A percentile compares a stretch with the other conserved stretches of the same genome.
phyloP scores from a whole-genome alignment of 2,113 vertebrate species.

The Accipiter cooperii region DNA sequence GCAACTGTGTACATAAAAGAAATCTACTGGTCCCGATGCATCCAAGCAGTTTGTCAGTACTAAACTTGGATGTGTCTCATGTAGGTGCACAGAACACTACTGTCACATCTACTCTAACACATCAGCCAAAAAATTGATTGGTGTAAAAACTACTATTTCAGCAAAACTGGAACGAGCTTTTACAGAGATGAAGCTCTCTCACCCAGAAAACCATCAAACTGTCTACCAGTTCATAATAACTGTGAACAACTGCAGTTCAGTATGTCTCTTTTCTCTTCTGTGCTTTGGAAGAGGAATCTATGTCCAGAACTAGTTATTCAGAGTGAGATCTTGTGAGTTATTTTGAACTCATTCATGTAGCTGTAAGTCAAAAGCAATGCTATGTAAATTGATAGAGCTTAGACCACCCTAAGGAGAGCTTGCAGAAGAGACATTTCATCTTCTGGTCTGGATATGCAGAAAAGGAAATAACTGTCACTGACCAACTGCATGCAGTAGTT shows the following conservation, averaged over 20 bases:
- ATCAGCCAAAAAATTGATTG: not conserved
- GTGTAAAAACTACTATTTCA: not conserved
- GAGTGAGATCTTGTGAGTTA: not conserved
- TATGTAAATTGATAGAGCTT: not conserved
- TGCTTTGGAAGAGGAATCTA: not conserved
- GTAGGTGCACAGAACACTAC: not conserved
- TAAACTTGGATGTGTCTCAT: not conserved
- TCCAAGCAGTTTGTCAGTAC: not conserved
- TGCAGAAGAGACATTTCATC: not conserved
- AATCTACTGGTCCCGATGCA: not conserved
- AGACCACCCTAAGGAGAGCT: not conserved
- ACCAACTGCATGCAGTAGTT: not conserved
- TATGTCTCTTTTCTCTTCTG: not conserved
- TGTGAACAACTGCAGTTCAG: not conserved
- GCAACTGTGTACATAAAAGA: not conserved
- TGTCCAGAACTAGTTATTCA: not conserved
- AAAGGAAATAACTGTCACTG: not conserved
- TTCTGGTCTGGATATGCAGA: not conserved
- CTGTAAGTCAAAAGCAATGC: not conserved
- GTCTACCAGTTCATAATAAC: not conserved
- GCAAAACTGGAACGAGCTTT: not conserved
- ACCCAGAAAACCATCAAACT: not conserved
- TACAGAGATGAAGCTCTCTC: not conserved
- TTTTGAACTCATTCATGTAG: not conserved
- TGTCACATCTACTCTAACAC: not conserved